A percentile compares a stretch with the other conserved stretches of the same genome.
phyloP scores from a whole-genome alignment of 2,888 invertebrate species.

The Spisula subtruncata region DNA sequence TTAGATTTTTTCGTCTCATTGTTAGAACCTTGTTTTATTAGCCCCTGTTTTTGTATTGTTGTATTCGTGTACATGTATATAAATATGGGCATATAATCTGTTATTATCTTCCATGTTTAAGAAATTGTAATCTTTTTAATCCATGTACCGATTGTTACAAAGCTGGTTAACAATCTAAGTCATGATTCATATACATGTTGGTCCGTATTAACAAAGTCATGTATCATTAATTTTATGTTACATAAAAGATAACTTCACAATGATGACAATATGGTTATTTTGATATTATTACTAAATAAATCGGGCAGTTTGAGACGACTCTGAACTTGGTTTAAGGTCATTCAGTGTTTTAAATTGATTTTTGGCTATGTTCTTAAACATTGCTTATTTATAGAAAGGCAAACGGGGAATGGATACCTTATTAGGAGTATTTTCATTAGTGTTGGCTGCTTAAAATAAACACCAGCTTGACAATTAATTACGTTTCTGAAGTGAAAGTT shows the following conservation, averaged over 20 bases:
- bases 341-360: background rate
- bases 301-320: background rate
- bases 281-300: background rate
- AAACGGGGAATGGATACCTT: background rate
- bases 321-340: background rate
- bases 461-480: background rate
- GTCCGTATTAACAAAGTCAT: background rate
- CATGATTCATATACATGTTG: background rate
- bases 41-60: background rate
- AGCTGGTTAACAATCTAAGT: constrained; percentile 4
- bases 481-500: background rate
- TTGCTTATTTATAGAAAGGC: background rate
- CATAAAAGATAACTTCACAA: background rate
- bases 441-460: background rate
- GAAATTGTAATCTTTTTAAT: constrained; percentile 1
- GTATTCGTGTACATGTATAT: background rate
- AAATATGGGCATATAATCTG: background rate
- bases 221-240: constrained; percentile 28
- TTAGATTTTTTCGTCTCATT: background rate
- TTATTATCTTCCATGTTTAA: background rate
- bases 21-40: background rate
- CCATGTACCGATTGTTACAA: background rate
- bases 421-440: background rate
- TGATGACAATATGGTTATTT: background rate
- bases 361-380: background rate